Conservation (phyloP, 1,140 invertebrate species). For the Neoseiulus cucumeris region DNA sequence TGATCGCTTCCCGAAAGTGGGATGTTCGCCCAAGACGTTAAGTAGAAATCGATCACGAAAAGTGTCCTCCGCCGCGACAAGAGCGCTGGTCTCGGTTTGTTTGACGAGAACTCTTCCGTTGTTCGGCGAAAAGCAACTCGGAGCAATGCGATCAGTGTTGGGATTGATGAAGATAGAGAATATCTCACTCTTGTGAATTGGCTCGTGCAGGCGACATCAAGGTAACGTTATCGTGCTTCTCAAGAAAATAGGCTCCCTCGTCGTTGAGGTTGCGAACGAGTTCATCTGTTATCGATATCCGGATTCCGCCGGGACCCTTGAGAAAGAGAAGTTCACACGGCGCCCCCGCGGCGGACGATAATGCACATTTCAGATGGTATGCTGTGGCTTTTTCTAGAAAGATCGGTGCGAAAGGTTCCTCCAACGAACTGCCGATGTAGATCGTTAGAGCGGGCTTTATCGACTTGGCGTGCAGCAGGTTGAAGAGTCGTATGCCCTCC, state of each 20-base stretch:
- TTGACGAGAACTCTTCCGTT: too few relatives aligned
- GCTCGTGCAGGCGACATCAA: not conserved
- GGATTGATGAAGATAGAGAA: too few relatives aligned
- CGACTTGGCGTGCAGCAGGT: slow-evolving; percentile 47
- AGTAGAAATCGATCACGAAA: too few relatives aligned
- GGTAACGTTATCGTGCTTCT: slow-evolving; percentile 10
- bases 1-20: too few relatives aligned
- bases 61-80: too few relatives aligned
- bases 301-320: slow-evolving; percentile 15
- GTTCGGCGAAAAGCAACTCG: too few relatives aligned
- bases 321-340: slow-evolving; percentile 12
- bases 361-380: slow-evolving; percentile 13
- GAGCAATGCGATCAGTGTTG: too few relatives aligned
- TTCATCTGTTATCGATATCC: slow-evolving; percentile 17
- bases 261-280: slow-evolving; percentile 17
- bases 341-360: slow-evolving; percentile 11
- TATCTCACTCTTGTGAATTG: too few relatives aligned
- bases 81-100: too few relatives aligned
- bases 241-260: slow-evolving; percentile 16
- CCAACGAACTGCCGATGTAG: slow-evolving; percentile 15
- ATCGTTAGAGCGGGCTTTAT: slow-evolving; percentile 17
- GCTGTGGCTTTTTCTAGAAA: slow-evolving; percentile 17
- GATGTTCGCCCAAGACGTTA: too few relatives aligned
- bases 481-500: slow-evolving; percentile 72
- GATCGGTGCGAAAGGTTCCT: slow-evolving; percentile 18